phyloP scores from a whole-genome alignment of 2,797 vertebrate species.

The Tinamus major region DNA sequence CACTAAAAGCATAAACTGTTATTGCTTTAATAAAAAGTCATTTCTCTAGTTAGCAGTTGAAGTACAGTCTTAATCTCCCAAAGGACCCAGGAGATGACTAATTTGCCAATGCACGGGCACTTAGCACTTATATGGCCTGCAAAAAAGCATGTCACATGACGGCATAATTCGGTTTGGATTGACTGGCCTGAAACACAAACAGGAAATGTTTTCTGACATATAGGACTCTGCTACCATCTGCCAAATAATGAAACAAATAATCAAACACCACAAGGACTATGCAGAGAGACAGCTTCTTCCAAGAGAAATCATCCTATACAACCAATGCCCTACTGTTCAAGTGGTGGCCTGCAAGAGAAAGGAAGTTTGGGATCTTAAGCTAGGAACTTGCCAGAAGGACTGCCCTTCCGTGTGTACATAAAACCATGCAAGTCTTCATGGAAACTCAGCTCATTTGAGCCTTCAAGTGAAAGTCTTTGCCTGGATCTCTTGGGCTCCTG shows the following conservation, averaged over 20 bases:
- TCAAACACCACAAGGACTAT: slow-evolving; percentile 8
- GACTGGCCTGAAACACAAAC: slow-evolving; percentile 10
- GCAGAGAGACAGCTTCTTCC: slow-evolving; percentile 1
- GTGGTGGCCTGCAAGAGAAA: neutral
- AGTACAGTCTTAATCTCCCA: slow-evolving; percentile 40
- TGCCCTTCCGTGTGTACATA: neutral
- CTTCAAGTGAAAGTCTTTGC: neutral
- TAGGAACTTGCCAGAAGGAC: neutral
- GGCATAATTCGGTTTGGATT: slow-evolving; percentile 48
- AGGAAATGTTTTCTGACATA: slow-evolving; percentile 47
- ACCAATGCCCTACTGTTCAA: neutral
- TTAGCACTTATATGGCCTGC: slow-evolving; percentile 29
- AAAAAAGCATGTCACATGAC: slow-evolving; percentile 5
- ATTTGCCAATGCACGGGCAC: neutral
- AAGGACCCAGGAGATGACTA: neutral
- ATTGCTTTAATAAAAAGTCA: neutral
- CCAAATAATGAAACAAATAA: slow-evolving; percentile 46
- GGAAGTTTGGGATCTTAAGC: neutral
- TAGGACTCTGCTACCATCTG: slow-evolving; percentile 22
- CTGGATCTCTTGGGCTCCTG: neutral
- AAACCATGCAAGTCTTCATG: neutral
- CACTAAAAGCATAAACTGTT: neutral
- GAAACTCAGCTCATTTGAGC: neutral
- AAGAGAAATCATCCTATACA: neutral
- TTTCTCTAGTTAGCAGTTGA: slow-evolving; percentile 39